A percentile compares a stretch with the other conserved stretches of the same genome.
These are phyloP conservation scores for Ptilonorhynchus violaceus DNA, from an alignment of 2,113 vertebrate genomes.

Conservation along the genomic window DNA sequence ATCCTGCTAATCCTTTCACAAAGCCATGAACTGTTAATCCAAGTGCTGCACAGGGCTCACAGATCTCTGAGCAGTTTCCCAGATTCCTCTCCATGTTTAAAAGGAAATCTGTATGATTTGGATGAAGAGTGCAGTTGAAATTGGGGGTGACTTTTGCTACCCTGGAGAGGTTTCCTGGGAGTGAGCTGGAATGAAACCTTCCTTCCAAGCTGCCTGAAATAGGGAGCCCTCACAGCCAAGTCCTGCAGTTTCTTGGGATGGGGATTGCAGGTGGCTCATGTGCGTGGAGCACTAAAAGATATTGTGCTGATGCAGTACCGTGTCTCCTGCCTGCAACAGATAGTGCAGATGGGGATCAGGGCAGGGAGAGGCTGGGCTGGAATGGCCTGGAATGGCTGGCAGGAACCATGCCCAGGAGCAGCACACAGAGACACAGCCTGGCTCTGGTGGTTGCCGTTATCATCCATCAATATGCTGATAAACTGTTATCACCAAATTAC, in stretches of 20 bases:
- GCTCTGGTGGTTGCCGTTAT: slow-evolving; percentile 74
- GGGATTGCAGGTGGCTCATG: not conserved
- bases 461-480: slow-evolving; percentile 75
- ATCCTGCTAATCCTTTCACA: slow-evolving; percentile 24
- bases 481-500: slow-evolving; percentile 86
- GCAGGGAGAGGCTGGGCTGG: not conserved
- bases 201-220: not conserved
- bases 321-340: not conserved
- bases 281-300: not conserved
- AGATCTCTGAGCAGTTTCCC: slow-evolving; percentile 40
- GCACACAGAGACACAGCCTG: not conserved
- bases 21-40: slow-evolving; percentile 47
- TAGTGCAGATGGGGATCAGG: not conserved
- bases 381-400: not conserved
- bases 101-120: slow-evolving; percentile 9
- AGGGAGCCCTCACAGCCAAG: not conserved
- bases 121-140: not conserved
- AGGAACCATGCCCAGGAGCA: not conserved
- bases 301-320: not conserved
- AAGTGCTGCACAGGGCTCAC: not conserved
- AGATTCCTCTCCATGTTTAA: slow-evolving; percentile 31
- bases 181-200: not conserved
- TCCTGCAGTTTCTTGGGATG: not conserved
- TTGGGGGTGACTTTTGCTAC: not conserved
- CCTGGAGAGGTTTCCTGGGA: not conserved